These are phyloP conservation scores for Halcyon chelicuti DNA, from an alignment of 2,797 vertebrate genomes.

Conservation along the genomic window DNA sequence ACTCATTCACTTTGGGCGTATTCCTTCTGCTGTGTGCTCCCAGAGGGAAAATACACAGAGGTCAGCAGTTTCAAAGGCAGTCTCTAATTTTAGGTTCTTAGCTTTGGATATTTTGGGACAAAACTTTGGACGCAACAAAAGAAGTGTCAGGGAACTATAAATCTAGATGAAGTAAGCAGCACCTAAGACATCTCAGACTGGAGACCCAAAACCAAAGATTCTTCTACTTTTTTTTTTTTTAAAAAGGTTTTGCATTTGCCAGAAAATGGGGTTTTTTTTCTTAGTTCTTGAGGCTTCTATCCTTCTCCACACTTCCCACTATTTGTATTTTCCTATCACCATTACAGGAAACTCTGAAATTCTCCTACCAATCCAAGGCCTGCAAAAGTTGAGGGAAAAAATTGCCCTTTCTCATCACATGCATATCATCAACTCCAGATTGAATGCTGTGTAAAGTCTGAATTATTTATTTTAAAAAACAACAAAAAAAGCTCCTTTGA, in stretches of 20 bases:
- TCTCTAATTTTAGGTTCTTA: conserved; percentile 69
- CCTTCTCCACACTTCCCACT: conserved; percentile 30
- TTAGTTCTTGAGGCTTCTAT: conserved; percentile 50
- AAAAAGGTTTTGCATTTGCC: background rate
- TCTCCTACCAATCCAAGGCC: background rate
- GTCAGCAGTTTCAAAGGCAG: conserved; percentile 58
- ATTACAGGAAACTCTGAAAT: background rate
- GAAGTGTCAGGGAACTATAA: conserved; percentile 38
- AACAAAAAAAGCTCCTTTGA: background rate
- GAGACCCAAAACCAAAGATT: background rate
- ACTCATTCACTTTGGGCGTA: conserved; percentile 15
- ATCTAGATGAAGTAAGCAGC: conserved; percentile 57
- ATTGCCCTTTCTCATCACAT: background rate
- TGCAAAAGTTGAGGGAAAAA: background rate
- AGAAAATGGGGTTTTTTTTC: background rate
- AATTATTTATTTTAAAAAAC: background rate
- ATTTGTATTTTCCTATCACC: conserved; percentile 29
- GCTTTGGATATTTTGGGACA: conserved; percentile 53
- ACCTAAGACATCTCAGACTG: background rate
- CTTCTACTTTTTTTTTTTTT: background rate
- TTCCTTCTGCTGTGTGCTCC: conserved; percentile 30
- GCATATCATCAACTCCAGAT: background rate
- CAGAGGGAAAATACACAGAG: conserved; percentile 45
- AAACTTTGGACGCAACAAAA: conserved; percentile 21
- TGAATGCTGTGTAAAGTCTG: background rate